Conservation (phyloP, 2,797 vertebrate genomes). For the Coreius guichenoti region DNA sequence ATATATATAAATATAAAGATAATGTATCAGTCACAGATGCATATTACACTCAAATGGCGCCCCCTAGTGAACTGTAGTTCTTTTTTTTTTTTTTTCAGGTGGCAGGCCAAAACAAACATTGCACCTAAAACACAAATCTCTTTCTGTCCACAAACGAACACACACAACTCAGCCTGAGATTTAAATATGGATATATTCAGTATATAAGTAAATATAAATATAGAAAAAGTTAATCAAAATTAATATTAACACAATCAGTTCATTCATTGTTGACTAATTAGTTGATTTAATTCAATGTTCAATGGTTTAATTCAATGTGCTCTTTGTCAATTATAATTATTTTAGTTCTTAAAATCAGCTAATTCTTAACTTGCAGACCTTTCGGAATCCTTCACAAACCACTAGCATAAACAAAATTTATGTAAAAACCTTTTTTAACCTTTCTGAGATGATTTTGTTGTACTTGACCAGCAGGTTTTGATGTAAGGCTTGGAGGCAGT, state of each 20-base stretch:
- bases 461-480: constrained; percentile 75
- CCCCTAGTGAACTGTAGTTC: constrained; percentile 10
- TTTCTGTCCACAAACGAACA: not conserved
- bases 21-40: not conserved
- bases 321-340: not conserved
- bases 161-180: not conserved
- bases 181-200: not conserved
- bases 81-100: too few relatives aligned
- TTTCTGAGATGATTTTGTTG: constrained; percentile 72
- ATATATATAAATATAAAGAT: too few relatives aligned
- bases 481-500: constrained; percentile 67
- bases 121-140: not conserved
- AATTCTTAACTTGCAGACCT: not conserved
- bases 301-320: not conserved
- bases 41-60: not conserved
- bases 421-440: constrained; percentile 54
- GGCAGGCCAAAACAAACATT: not conserved
- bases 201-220: not conserved
- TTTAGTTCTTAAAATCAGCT: not conserved
- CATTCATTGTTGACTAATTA: not conserved
- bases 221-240: not conserved
- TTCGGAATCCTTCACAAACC: not conserved
- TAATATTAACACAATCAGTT: not conserved
- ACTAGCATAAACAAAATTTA: not conserved
- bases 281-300: not conserved